Percentiles rank a stretch among this genome's conserved stretches.
These are phyloP conservation scores for Alcis repandata DNA, from an alignment of 2,888 invertebrate species.

Conservation along the genomic window DNA sequence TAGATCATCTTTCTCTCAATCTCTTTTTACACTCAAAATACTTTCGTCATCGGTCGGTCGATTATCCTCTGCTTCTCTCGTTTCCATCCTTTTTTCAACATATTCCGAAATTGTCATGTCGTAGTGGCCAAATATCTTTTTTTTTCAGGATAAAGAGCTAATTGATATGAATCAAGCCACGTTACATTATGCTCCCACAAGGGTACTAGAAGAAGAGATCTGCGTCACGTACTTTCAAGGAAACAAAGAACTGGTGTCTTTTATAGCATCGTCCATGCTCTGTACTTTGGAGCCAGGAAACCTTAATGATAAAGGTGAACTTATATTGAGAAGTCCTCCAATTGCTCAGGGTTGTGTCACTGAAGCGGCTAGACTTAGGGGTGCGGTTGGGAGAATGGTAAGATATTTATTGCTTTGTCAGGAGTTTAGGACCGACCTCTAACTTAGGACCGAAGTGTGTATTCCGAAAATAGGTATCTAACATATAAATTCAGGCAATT, in stretches of 20 bases:
- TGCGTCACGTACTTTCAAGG: conserved; percentile 44
- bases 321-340: neutral
- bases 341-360: conserved; percentile 3
- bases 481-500: no score
- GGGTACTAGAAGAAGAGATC: conserved; percentile 44
- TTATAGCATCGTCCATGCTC: conserved; percentile 41
- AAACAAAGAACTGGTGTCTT: conserved; percentile 6
- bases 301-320: conserved; percentile 37
- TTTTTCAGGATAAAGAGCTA: conserved; percentile 8
- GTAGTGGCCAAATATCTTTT: no score
- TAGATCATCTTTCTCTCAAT: no score
- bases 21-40: no score
- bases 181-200: conserved; percentile 47
- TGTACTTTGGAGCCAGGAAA: conserved; percentile 38
- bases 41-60: no score
- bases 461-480: no score
- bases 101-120: no score
- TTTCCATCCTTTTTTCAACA: no score
- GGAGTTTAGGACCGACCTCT: no score
- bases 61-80: no score
- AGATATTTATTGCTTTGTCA: no score
- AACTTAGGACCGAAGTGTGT: no score
- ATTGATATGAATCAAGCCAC: conserved; percentile 14
- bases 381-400: conserved; percentile 7
- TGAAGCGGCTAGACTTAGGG: neutral